phyloP scores from a whole-genome alignment of 1,140 invertebrate genomes.

The Trypoxylus dichotomus region DNA sequence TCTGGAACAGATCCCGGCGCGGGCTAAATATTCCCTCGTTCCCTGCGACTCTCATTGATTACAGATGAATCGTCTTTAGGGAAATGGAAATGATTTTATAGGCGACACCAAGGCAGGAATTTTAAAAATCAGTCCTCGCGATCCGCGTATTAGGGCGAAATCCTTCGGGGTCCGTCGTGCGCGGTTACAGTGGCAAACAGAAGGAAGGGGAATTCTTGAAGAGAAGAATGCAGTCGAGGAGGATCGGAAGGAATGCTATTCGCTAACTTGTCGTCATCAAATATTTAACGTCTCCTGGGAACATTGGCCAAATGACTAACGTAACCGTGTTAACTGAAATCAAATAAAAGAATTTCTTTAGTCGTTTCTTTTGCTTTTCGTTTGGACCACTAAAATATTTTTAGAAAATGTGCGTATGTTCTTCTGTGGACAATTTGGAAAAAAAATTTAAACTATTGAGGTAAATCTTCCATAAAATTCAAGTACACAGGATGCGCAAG shows the following conservation, averaged over 20 bases:
- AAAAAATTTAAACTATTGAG: too few relatives aligned
- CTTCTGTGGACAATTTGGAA: too few relatives aligned
- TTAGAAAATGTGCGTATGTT: too few relatives aligned
- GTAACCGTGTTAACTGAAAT: background rate
- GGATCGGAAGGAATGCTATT: slow-evolving; percentile 39
- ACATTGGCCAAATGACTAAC: slow-evolving; percentile 42
- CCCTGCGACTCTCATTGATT: slow-evolving; percentile 45
- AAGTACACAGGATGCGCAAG: too few relatives aligned
- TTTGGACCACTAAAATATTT: too few relatives aligned
- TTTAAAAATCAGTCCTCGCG: slow-evolving; percentile 48
- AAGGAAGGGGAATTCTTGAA: background rate
- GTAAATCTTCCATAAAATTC: too few relatives aligned
- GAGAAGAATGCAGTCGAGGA: background rate
- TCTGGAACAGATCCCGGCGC: background rate
- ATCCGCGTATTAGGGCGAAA: background rate
- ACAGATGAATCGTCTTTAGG: slow-evolving; percentile 45
- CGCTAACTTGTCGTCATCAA: slow-evolving; percentile 49
- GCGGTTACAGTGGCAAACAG: background rate
- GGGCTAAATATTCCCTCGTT: background rate
- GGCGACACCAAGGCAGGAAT: slow-evolving; percentile 40
- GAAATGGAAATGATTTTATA: slow-evolving; percentile 45
- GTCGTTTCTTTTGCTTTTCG: background rate
- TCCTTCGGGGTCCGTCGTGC: background rate
- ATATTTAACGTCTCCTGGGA: slow-evolving; percentile 48
- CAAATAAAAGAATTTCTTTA: background rate